phyloP scores from a whole-genome alignment of 1,140 invertebrate species.

The Bombus pascuorum region DNA sequence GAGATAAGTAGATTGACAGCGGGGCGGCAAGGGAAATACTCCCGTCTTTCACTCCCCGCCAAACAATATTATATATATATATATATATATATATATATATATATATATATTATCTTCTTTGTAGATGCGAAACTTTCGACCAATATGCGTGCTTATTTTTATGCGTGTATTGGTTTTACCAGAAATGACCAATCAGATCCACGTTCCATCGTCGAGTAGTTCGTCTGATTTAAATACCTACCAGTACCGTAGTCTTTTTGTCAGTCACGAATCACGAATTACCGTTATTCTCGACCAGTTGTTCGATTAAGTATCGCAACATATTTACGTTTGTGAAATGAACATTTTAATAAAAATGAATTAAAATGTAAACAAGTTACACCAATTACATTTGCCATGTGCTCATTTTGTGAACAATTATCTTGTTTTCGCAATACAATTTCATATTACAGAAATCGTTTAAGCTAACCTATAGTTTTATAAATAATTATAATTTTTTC shows the following conservation, averaged over 20 bases:
- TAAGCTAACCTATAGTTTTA: conserved; percentile 23
- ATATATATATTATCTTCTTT: too few species aligned
- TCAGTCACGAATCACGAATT: neutral
- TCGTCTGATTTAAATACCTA: neutral
- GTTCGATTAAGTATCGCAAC: neutral
- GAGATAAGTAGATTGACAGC: too few species aligned
- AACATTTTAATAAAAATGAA: neutral
- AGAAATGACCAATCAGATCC: neutral
- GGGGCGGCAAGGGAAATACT: too few species aligned
- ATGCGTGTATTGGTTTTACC: neutral
- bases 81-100: too few species aligned
- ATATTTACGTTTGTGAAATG: neutral
- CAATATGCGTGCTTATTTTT: neutral
- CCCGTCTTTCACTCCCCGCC: too few species aligned
- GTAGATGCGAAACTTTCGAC: too few species aligned
- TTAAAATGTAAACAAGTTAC: neutral
- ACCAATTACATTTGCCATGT: neutral
- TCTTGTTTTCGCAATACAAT: conserved; percentile 28
- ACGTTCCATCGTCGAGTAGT: neutral
- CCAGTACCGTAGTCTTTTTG: neutral
- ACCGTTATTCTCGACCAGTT: neutral
- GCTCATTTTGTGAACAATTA: neutral
- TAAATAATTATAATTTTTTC: neutral
- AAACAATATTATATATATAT: too few species aligned
- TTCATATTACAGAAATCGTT: neutral